A percentile compares a stretch with the other conserved stretches of the same genome.
Conservation (phyloP, 2,797 vertebrate genomes). For the Sphenodon punctatus region DNA sequence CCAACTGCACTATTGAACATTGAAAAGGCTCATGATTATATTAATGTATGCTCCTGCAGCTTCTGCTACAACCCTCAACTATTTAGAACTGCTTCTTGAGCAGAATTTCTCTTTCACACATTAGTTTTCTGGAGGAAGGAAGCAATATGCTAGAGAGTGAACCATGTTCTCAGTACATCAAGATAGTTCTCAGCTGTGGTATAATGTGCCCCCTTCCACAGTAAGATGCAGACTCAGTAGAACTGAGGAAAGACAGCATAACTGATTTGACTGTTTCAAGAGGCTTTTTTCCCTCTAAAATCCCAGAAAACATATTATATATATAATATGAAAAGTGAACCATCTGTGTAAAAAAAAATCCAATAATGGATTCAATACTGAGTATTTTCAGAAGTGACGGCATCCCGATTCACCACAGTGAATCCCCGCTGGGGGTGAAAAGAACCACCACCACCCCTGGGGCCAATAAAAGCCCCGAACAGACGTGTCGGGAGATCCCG, state of each 20-base stretch:
- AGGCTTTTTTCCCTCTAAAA: slow-evolving; percentile 15
- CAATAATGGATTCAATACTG: no score
- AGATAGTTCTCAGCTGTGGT: neutral
- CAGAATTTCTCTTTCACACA: slow-evolving; percentile 2
- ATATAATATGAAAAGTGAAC: no score
- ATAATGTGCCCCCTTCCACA: neutral
- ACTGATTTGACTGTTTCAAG: neutral
- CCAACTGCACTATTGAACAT: neutral
- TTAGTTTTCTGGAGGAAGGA: slow-evolving; percentile 26
- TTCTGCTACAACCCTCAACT: no score
- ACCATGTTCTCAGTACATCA: neutral
- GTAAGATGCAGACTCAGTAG: neutral
- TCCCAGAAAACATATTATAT: no score
- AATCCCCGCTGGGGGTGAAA: no score
- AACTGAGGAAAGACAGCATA: neutral
- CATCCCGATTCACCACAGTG: no score
- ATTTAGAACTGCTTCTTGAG: neutral
- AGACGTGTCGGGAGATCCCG: no score
- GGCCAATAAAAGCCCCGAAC: no score
- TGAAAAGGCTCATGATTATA: neutral
- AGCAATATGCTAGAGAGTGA: neutral
- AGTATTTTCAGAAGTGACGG: no score
- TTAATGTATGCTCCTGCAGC: neutral
- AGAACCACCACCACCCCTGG: no score
- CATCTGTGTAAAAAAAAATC: no score